A percentile compares a stretch with the other conserved stretches of the same genome.
These are phyloP conservation scores for Mythimna impura DNA, from an alignment of 2,888 invertebrate genomes.

Conservation along the genomic window DNA sequence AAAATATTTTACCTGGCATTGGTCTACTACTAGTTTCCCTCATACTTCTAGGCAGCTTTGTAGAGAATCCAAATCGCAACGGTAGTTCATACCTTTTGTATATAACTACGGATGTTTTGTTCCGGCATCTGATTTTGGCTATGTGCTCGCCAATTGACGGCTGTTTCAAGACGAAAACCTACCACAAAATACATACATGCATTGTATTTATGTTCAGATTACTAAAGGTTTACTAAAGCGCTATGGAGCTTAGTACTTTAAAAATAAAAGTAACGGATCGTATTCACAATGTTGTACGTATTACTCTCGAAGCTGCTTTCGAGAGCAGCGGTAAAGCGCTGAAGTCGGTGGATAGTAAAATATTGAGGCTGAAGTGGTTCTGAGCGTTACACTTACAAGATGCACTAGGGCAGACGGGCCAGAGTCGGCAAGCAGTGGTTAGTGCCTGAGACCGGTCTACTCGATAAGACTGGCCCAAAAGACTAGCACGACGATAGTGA, in stretches of 20 bases:
- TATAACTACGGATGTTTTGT: constrained; percentile 67
- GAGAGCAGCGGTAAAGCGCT: not conserved
- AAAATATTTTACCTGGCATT: constrained; percentile 74
- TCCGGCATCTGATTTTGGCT: constrained; percentile 68
- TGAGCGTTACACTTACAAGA: not conserved
- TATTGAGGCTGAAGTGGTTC: no score
- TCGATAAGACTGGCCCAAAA: not conserved
- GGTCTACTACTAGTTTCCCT: constrained; percentile 78
- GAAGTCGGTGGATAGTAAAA: no score
- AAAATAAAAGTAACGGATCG: not conserved
- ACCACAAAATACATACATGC: constrained; percentile 26
- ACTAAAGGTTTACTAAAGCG: no score
- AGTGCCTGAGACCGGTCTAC: not conserved
- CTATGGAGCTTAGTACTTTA: not conserved
- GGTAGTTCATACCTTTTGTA: constrained; percentile 73
- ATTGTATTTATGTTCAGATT: not conserved
- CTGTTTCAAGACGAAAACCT: constrained; percentile 74
- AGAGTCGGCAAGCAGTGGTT: not conserved
- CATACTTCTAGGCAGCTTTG: constrained; percentile 72
- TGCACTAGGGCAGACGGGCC: not conserved
- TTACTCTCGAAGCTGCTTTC: not conserved
- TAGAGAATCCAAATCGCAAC: constrained; percentile 79
- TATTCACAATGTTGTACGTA: not conserved
- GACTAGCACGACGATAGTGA: not conserved
- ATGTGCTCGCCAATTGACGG: constrained; percentile 69